phyloP scores from a whole-genome alignment of 1,140 invertebrate species.

The Euglossa dilemma region DNA sequence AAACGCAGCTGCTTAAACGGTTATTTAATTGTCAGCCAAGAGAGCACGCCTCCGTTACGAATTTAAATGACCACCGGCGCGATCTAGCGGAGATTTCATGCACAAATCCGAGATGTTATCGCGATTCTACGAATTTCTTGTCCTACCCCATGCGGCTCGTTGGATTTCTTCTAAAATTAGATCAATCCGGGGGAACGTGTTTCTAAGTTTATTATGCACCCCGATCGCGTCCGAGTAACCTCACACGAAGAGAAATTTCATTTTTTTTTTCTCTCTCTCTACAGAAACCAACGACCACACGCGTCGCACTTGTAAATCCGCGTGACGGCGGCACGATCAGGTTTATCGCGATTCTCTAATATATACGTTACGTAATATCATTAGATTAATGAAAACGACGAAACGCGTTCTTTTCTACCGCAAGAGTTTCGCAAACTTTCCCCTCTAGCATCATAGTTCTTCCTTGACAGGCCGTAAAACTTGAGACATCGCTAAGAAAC shows the following conservation, averaged over 20 bases:
- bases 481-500: constrained; percentile 28
- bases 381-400: no score
- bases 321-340: not conserved
- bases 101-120: not conserved
- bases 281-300: not conserved
- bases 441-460: not conserved
- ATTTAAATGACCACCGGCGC: constrained; percentile 48
- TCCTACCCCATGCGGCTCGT: not conserved
- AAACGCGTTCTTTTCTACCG: not conserved
- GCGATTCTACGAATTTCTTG: not conserved
- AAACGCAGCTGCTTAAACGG: constrained; percentile 61
- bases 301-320: not conserved
- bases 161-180: constrained; percentile 35
- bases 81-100: constrained; percentile 5
- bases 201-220: constrained; percentile 27
- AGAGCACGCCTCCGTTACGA: constrained; percentile 47
- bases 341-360: not conserved
- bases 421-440: not conserved
- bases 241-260: not conserved
- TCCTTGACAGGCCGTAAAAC: constrained; percentile 17
- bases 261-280: no score
- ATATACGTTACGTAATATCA: not conserved
- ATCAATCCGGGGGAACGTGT: not conserved
- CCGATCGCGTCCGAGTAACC: not conserved
- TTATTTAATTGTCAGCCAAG: constrained; percentile 47